Base-by-base conservation (phyloP, 1,140 invertebrate genomes). In the Drosophila suzukii region DNA sequence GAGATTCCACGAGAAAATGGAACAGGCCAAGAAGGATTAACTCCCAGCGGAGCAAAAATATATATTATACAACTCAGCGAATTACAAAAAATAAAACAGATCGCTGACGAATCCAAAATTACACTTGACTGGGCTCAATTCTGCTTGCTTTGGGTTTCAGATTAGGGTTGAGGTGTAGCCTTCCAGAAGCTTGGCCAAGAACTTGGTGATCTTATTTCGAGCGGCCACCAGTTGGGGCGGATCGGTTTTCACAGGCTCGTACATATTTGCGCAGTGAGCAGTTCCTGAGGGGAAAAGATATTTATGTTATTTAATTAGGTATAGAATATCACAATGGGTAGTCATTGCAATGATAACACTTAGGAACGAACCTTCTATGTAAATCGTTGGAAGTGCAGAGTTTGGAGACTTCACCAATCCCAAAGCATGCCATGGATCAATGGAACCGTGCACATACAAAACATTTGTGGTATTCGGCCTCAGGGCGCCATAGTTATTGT, bases 381-480 rank as follows among this genome's bases (percentile, higher is more conserved):
- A 96, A 81, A 97, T 96, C 6, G 95, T 96, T 17, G 96, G 96
- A 5, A 73, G 77, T 76, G 92, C 78, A 78, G 65, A 24, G 46
- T 86, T 90, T 1, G 72, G 15, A 1, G 95, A 94, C 44, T 94
- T 90, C 1, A 93, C 95, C 17, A 96, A 94, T 39, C 96, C 96
- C 32, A 98, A 93, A 3, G 96, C 96, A 93, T 98, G 97, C 98
- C 98, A 98, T 6, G 98, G 98, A 93, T 99, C 98, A 51, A 98
- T 95, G 2, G 96, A 96, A 55, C 98, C 98, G 91, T 98, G 98
- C 36, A 98, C 96, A 91, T 96, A 98, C 1, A 98, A 95, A 17
- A 98, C 95, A 76, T 96, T 95, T 2, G 93, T 95, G 0, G 95
- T 95, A 39, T 95, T 92, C 20, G 98, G 93, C 57, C 95, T 93